Conservation (phyloP, 2,113 vertebrate genomes). For the Ameiurus melas region DNA sequence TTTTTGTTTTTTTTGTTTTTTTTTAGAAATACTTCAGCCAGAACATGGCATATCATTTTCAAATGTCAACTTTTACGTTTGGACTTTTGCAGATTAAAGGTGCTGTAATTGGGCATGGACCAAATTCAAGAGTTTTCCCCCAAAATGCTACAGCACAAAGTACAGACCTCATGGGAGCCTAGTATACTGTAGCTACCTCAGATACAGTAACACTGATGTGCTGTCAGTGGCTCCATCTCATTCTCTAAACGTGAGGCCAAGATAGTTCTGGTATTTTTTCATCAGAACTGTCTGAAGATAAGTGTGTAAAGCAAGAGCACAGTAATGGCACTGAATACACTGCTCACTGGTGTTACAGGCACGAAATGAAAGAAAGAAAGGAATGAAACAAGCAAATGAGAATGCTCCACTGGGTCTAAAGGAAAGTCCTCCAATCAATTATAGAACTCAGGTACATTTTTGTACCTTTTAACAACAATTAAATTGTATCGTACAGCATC, state of each 20-base stretch:
- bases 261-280: neutral
- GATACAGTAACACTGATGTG: neutral
- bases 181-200: neutral
- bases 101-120: neutral
- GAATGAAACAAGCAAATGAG: no score
- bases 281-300: neutral
- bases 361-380: neutral
- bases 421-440: neutral
- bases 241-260: neutral
- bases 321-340: neutral
- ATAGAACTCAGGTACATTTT: neutral
- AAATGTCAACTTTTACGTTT: no score
- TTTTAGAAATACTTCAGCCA: no score
- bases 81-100: neutral
- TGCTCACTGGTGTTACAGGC: neutral
- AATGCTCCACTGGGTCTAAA: no score
- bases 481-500: neutral
- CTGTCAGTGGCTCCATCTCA: neutral
- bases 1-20: no score
- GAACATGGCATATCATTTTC: no score
- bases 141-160: neutral
- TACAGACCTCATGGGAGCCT: neutral
- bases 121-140: no score
- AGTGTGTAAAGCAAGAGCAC: neutral
- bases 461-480: neutral